Conservation (phyloP, 2,888 invertebrate genomes). For the Amorpha juglandis region DNA sequence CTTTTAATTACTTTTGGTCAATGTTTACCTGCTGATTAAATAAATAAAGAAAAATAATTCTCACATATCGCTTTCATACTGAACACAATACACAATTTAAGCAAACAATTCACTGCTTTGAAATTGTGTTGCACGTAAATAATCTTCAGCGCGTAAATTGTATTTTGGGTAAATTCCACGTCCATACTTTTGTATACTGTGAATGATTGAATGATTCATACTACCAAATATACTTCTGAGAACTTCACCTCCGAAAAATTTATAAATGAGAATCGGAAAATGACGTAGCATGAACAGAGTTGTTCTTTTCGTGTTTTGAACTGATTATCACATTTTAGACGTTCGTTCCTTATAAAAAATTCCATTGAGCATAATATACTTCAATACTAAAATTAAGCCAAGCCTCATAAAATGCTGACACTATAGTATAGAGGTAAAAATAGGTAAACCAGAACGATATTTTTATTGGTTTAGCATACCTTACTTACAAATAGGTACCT, state of each 20-base stretch:
- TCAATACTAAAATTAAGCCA: not conserved
- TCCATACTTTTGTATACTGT: not conserved
- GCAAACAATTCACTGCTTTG: not conserved
- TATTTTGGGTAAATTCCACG: not conserved
- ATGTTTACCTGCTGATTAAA: too few relatives aligned
- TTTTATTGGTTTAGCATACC: not conserved
- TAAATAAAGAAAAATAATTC: too few relatives aligned
- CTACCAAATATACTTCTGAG: constrained; percentile 1
- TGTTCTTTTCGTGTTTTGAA: not conserved
- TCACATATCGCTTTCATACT: too few relatives aligned
- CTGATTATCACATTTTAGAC: not conserved
- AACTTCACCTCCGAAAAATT: not conserved
- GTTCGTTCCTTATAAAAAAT: not conserved
- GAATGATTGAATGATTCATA: constrained; percentile 1
- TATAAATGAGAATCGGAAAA: not conserved
- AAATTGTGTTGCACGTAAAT: not conserved
- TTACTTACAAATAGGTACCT: too few relatives aligned
- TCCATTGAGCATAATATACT: not conserved
- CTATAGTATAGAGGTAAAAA: too few relatives aligned
- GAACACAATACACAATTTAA: too few relatives aligned
- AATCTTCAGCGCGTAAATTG: not conserved
- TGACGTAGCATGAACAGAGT: not conserved
- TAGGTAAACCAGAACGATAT: not conserved
- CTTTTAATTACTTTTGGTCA: too few relatives aligned
- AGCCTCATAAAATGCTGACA: too few relatives aligned